phyloP scores from a whole-genome alignment of 2,888 invertebrate genomes.

The Patella ulyssiponensis region DNA sequence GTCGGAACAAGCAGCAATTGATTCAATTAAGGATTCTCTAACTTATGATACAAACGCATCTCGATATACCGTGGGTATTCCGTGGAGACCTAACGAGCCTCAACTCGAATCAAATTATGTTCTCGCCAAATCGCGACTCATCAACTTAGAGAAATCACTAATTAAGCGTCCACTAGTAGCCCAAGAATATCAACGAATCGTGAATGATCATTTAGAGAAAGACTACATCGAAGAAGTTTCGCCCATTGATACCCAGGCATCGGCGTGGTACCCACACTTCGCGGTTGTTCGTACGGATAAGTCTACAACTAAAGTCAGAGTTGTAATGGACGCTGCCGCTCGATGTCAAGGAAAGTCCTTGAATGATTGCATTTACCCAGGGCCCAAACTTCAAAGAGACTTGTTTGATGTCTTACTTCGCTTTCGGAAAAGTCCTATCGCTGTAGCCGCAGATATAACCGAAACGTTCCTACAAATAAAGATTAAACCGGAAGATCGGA shows the following conservation, averaged over 20 bases:
- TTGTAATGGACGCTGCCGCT: conserved; percentile 6
- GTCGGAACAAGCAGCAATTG: background rate
- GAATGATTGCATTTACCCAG: no score
- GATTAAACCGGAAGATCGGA: background rate
- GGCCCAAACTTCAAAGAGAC: background rate
- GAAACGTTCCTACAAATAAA: background rate
- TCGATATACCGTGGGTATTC: conserved; percentile 4
- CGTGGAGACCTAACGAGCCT: background rate
- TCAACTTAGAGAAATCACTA: background rate
- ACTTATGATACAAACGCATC: background rate
- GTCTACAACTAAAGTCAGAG: background rate
- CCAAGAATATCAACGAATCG: background rate
- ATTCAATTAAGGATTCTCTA: background rate
- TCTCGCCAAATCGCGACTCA: background rate
- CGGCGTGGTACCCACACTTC: no score
- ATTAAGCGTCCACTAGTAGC: background rate
- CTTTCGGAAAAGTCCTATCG: background rate
- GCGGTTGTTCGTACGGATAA: conserved; percentile 2
- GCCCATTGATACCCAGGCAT: no score
- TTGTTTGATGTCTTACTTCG: background rate
- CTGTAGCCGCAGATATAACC: background rate
- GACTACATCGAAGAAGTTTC: background rate
- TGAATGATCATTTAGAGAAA: background rate
- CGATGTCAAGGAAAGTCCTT: no score
- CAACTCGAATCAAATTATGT: background rate